Evolutionary conservation across 2,113 vertebrate genomes (phyloP).

Genomic region (Gadus chalcogrammus): DNA sequence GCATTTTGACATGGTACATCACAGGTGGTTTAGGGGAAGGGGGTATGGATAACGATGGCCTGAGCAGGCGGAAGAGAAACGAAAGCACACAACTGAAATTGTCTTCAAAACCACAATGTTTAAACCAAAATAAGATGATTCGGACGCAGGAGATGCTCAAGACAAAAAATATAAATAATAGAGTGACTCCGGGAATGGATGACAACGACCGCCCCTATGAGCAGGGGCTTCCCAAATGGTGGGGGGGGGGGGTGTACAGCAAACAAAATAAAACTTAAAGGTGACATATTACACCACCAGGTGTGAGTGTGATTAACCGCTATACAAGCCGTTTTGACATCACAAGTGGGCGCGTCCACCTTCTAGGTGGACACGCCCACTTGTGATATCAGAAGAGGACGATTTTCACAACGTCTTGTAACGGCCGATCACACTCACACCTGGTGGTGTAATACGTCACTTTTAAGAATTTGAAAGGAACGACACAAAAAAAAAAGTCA

Average conservation of each 20-base stretch:
- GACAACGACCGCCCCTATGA: constrained; percentile 20
- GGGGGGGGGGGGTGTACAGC: constrained; percentile 21
- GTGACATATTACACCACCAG: too few relatives aligned
- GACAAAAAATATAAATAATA: constrained; percentile 19
- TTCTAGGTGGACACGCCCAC: too few relatives aligned
- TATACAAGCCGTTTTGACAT: neutral
- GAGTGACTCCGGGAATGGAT: neutral
- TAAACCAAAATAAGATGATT: neutral
- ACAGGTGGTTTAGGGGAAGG: too few relatives aligned
- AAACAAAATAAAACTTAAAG: constrained; percentile 24
- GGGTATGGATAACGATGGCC: neutral
- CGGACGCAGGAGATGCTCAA: constrained; percentile 26
- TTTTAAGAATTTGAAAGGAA: neutral
- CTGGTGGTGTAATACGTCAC: too few relatives aligned
- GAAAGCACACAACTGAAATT: neutral
- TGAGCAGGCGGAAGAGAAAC: too few relatives aligned
- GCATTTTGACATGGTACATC: too few relatives aligned
- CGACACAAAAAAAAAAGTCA: neutral
- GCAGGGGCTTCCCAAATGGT: constrained; percentile 17
- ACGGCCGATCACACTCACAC: too few relatives aligned
- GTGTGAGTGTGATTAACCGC: too few relatives aligned
- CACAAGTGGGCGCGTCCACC: too few relatives aligned
- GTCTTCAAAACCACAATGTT: neutral
- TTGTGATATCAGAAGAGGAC: too few relatives aligned
- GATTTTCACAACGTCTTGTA: too few relatives aligned